Conservation (phyloP, 64 coral and sea anemone genomes). For the Actinia tenebrosa region DNA sequence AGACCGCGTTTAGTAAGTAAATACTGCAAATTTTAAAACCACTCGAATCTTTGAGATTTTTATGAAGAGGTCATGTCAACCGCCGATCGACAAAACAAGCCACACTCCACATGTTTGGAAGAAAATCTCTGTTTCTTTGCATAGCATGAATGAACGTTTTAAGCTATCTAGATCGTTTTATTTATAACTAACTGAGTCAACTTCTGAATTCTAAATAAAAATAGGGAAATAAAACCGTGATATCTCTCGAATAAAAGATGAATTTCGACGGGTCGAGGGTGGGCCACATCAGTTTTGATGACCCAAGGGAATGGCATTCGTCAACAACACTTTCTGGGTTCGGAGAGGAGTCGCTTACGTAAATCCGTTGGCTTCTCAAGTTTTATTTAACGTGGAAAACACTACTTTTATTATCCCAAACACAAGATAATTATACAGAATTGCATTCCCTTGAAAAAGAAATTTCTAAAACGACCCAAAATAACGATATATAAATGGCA, state of each 20-base stretch:
- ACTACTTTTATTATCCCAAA: neutral
- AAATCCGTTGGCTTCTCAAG: conserved; percentile 1
- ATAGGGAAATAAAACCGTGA: neutral
- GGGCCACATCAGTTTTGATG: neutral
- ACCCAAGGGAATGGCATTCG: neutral
- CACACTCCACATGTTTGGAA: neutral
- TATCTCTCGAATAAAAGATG: neutral
- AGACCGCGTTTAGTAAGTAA: neutral
- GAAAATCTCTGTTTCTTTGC: neutral
- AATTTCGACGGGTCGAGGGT: neutral
- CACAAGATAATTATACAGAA: neutral
- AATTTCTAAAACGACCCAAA: neutral
- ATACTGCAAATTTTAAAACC: neutral
- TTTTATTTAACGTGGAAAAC: neutral
- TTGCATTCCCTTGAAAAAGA: neutral
- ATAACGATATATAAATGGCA: neutral
- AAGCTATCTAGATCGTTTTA: neutral
- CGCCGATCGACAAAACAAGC: neutral
- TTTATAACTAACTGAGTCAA: neutral
- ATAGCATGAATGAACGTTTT: neutral
- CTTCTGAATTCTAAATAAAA: neutral
- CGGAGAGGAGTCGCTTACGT: neutral
- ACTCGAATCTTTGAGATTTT: neutral
- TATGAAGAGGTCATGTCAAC: conserved; percentile 1
- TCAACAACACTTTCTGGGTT: neutral